Evolutionary conservation across 2,797 vertebrate genomes (phyloP).

Genomic region (Peromyscus nudipes): DNA sequence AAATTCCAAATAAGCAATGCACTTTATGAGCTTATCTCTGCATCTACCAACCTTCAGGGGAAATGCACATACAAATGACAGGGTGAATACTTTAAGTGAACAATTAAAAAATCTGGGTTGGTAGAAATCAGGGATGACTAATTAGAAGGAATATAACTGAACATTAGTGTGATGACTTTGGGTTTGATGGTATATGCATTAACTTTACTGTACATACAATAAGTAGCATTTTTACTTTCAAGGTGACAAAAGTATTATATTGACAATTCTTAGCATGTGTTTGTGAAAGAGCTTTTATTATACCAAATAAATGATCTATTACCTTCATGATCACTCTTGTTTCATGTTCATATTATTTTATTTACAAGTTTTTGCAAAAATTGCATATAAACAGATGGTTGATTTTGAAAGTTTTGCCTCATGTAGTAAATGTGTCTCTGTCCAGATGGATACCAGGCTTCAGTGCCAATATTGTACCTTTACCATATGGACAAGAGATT

Average conservation of each 20-base stretch:
- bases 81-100: not conserved
- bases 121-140: not conserved
- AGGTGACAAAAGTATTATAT: not conserved
- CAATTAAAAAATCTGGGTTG: not conserved
- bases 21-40: not conserved
- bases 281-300: slow-evolving; percentile 44
- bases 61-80: not conserved
- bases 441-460: slow-evolving; percentile 87
- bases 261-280: slow-evolving; percentile 36
- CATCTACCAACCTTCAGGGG: not conserved
- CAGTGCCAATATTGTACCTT: slow-evolving; percentile 85
- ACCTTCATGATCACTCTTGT: not conserved
- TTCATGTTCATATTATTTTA: slow-evolving; percentile 71
- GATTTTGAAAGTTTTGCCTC: slow-evolving; percentile 85
- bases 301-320: slow-evolving; percentile 14
- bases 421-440: slow-evolving; percentile 78
- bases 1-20: not conserved
- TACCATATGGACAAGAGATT: slow-evolving; percentile 86
- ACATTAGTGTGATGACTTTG: not conserved
- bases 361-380: slow-evolving; percentile 70
- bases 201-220: slow-evolving; percentile 33
- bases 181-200: not conserved
- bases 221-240: not conserved
- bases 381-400: slow-evolving; percentile 85
- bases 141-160: not conserved